Percentiles rank a stretch among this genome's conserved stretches.
phyloP scores from a whole-genome alignment of 1,140 invertebrate species.

The Caerostris darwini region DNA sequence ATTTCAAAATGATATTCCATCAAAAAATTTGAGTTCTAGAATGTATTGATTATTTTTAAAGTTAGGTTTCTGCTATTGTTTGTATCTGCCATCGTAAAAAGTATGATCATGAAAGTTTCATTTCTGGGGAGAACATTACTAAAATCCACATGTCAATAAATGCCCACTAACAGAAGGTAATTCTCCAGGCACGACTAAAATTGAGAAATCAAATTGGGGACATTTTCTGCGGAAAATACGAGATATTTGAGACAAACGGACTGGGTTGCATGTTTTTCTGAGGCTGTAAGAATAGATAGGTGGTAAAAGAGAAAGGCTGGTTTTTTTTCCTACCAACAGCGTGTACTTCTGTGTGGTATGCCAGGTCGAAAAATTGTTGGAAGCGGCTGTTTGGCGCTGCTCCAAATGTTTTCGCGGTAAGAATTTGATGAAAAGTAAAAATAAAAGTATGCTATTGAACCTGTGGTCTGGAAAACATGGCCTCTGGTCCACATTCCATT shows the following conservation, averaged over 20 bases:
- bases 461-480: conserved; percentile 72
- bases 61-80: neutral
- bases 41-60: neutral
- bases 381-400: conserved; percentile 56
- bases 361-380: conserved; percentile 61
- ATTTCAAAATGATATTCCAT: neutral
- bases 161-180: conserved; percentile 25
- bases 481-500: conserved; percentile 68
- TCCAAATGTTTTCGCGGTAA: conserved; percentile 73
- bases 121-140: conserved; percentile 4
- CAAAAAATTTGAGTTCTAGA: neutral
- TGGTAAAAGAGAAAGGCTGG: conserved; percentile 64
- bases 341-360: conserved; percentile 22
- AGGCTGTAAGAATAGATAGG: conserved; percentile 67
- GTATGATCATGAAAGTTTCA: conserved; percentile 56
- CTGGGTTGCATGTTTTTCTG: conserved; percentile 37
- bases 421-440: conserved; percentile 62
- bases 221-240: conserved; percentile 61
- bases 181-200: conserved; percentile 33
- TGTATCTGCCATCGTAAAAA: conserved; percentile 50
- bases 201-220: conserved; percentile 57
- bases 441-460: conserved; percentile 71
- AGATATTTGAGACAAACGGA: conserved; percentile 62
- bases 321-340: neutral
- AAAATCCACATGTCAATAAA: conserved; percentile 65